Conservation (phyloP, 2,888 invertebrate species). For the Oligia strigilis region DNA sequence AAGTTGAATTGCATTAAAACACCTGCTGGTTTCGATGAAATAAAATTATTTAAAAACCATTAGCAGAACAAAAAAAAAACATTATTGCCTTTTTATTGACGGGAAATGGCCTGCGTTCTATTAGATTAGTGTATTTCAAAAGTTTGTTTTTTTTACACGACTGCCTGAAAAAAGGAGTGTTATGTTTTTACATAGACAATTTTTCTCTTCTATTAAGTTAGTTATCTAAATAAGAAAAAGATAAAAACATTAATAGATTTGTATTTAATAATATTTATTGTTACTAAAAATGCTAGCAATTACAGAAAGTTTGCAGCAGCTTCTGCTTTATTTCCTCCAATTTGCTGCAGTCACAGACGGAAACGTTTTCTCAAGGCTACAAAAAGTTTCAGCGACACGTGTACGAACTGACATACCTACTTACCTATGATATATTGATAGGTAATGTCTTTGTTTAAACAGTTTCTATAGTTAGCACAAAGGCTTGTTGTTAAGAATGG, state of each 20-base stretch:
- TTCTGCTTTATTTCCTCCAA: slow-evolving; percentile 16
- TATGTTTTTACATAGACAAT: background rate
- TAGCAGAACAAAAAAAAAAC: background rate
- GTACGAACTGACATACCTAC: background rate
- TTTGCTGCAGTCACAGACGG: slow-evolving; percentile 23
- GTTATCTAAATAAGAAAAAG: background rate
- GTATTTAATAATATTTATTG: background rate
- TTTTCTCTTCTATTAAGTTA: background rate
- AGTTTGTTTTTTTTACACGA: background rate
- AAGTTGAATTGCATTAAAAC: background rate
- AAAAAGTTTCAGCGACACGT: slow-evolving; percentile 29
- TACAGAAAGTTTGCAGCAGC: background rate
- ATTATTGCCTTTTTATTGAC: background rate
- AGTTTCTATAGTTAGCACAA: slow-evolving; percentile 28
- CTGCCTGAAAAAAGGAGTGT: too few species aligned
- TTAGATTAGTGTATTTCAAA: background rate
- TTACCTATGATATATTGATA: slow-evolving; percentile 10
- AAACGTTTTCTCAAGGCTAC: slow-evolving; percentile 27
- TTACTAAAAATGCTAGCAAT: background rate
- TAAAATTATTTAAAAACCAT: background rate
- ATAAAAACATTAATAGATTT: background rate
- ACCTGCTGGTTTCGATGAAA: background rate
- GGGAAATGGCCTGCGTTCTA: background rate
- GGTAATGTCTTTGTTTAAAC: slow-evolving; percentile 14
- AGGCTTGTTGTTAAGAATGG: slow-evolving; percentile 30